phyloP scores from a whole-genome alignment of 2,113 vertebrate genomes.

The Lophochroa leadbeateri region DNA sequence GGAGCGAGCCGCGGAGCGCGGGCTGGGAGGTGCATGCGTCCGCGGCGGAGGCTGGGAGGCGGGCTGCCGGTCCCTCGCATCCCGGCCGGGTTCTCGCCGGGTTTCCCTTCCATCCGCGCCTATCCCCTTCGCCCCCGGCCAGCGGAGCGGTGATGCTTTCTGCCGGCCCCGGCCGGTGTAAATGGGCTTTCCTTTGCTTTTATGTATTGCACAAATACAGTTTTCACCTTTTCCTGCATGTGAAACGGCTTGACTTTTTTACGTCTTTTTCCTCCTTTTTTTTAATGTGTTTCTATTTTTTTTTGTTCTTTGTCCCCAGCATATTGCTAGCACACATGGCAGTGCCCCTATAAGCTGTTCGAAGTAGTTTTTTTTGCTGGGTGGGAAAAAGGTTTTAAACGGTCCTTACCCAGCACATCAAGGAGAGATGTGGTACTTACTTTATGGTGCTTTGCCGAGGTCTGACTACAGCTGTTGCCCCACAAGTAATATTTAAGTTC shows the following conservation, averaged over 20 bases:
- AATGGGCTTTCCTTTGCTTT: background rate
- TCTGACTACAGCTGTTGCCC: background rate
- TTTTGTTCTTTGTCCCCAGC: background rate
- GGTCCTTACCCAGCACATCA: background rate
- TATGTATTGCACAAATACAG: background rate
- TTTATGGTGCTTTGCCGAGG: background rate
- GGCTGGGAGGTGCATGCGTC: conserved; percentile 79
- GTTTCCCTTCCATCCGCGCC: background rate
- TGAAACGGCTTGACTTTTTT: background rate
- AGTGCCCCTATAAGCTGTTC: background rate
- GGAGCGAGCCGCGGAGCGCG: conserved; percentile 79
- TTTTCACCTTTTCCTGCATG: background rate
- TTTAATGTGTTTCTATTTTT: fast-evolving
- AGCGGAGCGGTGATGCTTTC: background rate
- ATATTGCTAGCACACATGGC: background rate
- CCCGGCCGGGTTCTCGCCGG: background rate
- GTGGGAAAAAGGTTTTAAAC: background rate
- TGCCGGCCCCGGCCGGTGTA: background rate
- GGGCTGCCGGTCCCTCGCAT: background rate
- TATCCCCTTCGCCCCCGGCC: background rate
- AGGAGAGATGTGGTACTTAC: background rate
- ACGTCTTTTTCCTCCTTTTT: background rate
- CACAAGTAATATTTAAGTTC: background rate
- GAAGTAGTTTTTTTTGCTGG: background rate
- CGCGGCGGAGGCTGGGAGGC: conserved; percentile 49